Percentiles rank a stretch among this genome's conserved stretches.
These are phyloP conservation scores for Catocala fraxini DNA, from an alignment of 2,888 invertebrate genomes.

Conservation along the genomic window DNA sequence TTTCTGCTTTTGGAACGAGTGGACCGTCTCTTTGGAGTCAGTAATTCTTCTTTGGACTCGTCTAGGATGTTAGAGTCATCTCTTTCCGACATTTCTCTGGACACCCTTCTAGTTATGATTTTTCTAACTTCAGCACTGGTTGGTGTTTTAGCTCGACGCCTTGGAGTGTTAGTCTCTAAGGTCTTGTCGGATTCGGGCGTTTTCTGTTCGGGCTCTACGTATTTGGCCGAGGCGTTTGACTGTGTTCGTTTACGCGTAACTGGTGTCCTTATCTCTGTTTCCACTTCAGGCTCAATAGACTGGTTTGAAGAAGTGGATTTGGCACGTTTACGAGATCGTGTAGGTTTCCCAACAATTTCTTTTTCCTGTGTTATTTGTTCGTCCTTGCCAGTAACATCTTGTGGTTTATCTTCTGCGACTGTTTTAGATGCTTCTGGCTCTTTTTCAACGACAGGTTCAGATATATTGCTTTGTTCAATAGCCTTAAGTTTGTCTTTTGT, in stretches of 20 bases:
- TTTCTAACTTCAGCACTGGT: constrained; percentile 70
- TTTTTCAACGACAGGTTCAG: constrained; percentile 9
- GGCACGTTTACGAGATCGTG: constrained; percentile 50
- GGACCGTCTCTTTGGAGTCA: constrained; percentile 68
- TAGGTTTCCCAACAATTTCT: constrained; percentile 27
- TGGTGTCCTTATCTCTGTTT: constrained; percentile 61
- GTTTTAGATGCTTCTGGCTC: constrained; percentile 7
- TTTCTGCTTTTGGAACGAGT: constrained; percentile 63
- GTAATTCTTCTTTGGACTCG: constrained; percentile 49
- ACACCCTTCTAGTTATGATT: constrained; percentile 76
- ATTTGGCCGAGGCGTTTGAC: constrained; percentile 67
- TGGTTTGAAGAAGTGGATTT: constrained; percentile 60
- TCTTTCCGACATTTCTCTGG: constrained; percentile 70
- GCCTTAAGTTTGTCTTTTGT: constrained; percentile 12
- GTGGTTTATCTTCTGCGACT: constrained; percentile 17
- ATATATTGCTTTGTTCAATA: background rate
- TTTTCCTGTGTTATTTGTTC: constrained; percentile 22
- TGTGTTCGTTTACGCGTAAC: constrained; percentile 69
- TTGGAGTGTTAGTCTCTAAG: constrained; percentile 45
- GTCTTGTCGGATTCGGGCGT: constrained; percentile 56
- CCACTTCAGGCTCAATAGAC: constrained; percentile 38
- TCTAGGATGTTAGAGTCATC: constrained; percentile 66
- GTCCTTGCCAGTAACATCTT: constrained; percentile 12
- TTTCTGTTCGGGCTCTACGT: constrained; percentile 56
- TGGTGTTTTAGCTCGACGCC: constrained; percentile 67